phyloP scores from a whole-genome alignment of 1,140 invertebrate species.

The Drosophila ambigua region DNA sequence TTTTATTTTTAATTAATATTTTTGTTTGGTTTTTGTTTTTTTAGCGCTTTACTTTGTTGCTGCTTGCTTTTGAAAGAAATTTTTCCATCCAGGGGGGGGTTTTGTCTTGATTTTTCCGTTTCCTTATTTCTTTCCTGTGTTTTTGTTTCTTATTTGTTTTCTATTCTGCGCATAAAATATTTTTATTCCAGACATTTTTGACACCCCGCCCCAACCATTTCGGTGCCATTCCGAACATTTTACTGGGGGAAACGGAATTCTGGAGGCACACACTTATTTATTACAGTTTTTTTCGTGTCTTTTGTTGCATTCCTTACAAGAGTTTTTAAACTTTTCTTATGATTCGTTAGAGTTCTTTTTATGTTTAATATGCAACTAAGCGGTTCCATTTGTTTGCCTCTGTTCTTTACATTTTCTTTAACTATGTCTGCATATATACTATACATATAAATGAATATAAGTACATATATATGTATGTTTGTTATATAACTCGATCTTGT shows the following conservation, averaged over 20 bases:
- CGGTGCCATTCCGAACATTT: constrained; percentile 14
- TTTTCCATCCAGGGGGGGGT: constrained; percentile 5
- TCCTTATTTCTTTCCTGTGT: background rate
- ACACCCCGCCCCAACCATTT: constrained; percentile 5
- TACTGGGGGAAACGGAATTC: constrained; percentile 26
- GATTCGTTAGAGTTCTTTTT: constrained; percentile 41
- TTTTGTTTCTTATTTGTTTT: background rate
- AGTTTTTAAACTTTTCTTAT: constrained; percentile 37
- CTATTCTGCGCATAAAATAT: constrained; percentile 62
- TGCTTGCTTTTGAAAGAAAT: constrained; percentile 44
- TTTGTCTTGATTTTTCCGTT: constrained; percentile 11
- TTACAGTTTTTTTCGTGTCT: constrained; percentile 17
- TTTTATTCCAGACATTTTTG: constrained; percentile 34
- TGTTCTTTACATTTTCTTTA: constrained; percentile 69
- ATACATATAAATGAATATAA: constrained; percentile 36
- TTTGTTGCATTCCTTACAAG: constrained; percentile 35
- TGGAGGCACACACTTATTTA: constrained; percentile 43
- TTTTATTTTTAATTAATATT: constrained; percentile 77
- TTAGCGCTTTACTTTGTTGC: constrained; percentile 42
- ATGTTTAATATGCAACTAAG: constrained; percentile 44
- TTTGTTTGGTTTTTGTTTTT: constrained; percentile 44
- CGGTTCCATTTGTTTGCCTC: constrained; percentile 37
- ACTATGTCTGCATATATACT: constrained; percentile 54
- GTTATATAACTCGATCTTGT: constrained; percentile 66
- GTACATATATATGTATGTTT: constrained; percentile 36